Percentiles rank a stretch among this genome's conserved stretches.
phyloP scores from a whole-genome alignment of 2,113 vertebrate species.

The Sylvia atricapilla region DNA sequence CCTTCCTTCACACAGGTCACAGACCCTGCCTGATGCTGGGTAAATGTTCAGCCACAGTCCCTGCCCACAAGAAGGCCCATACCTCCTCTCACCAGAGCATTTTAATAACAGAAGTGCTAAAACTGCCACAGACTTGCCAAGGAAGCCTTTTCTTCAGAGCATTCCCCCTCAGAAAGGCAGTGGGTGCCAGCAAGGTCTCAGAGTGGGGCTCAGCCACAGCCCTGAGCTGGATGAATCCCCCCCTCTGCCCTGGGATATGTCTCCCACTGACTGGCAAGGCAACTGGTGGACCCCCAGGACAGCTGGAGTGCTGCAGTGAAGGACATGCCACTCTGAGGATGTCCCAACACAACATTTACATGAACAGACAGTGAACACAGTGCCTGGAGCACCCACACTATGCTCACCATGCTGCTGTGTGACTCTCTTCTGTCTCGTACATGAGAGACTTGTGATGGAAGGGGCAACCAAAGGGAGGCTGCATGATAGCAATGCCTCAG shows the following conservation, averaged over 20 bases:
- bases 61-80: accelerated
- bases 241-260: neutral
- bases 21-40: neutral
- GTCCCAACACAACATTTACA: neutral
- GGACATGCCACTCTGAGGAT: neutral
- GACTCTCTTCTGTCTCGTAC: neutral
- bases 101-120: neutral
- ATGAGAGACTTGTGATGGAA: neutral
- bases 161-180: neutral
- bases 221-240: neutral
- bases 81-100: neutral
- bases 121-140: neutral
- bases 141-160: neutral
- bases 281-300: neutral
- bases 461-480: neutral
- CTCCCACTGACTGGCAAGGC: neutral
- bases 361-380: neutral
- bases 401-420: neutral
- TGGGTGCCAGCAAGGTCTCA: neutral
- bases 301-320: neutral
- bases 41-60: neutral
- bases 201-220: neutral
- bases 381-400: neutral
- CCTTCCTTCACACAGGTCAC: neutral
- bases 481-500: neutral